Conservation (phyloP, 1,140 invertebrate species). For the Pantala flavescens region DNA sequence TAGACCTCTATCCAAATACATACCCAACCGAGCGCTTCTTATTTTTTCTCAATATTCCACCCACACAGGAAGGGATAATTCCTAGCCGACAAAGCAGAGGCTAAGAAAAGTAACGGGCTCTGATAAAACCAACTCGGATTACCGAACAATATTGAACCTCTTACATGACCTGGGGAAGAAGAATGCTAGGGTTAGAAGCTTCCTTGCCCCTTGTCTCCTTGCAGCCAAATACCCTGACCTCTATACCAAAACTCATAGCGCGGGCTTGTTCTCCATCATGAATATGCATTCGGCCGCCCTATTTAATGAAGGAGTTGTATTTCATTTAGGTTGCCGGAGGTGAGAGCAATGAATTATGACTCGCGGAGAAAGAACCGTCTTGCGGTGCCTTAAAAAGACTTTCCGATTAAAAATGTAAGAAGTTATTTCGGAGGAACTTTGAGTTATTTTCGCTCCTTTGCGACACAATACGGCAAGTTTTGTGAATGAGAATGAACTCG, state of each 20-base stretch:
- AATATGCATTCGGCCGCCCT: conserved; percentile 1
- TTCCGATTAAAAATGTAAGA: not conserved
- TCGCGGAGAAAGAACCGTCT: not conserved
- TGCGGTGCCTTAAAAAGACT: not conserved
- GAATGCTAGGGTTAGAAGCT: too few species aligned
- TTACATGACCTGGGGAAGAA: too few species aligned
- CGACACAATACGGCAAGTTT: too few species aligned
- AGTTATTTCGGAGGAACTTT: not conserved
- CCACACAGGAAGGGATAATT: too few species aligned
- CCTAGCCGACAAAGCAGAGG: too few species aligned
- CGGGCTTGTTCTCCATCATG: not conserved
- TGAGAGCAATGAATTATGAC: not conserved
- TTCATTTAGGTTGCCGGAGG: not conserved
- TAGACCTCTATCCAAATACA: too few species aligned
- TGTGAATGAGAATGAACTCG: too few species aligned
- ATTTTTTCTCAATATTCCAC: too few species aligned
- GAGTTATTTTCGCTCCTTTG: not conserved
- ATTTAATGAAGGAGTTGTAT: conserved; percentile 10
- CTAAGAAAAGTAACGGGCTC: too few species aligned
- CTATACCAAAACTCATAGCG: conserved; percentile 6
- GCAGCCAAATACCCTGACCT: not conserved
- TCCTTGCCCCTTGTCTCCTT: not conserved
- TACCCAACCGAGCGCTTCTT: too few species aligned
- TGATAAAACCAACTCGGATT: too few species aligned
- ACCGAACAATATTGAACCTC: too few species aligned